Base-by-base conservation (phyloP, 2,113 vertebrate genomes). In the Ranitomeya variabilis region DNA sequence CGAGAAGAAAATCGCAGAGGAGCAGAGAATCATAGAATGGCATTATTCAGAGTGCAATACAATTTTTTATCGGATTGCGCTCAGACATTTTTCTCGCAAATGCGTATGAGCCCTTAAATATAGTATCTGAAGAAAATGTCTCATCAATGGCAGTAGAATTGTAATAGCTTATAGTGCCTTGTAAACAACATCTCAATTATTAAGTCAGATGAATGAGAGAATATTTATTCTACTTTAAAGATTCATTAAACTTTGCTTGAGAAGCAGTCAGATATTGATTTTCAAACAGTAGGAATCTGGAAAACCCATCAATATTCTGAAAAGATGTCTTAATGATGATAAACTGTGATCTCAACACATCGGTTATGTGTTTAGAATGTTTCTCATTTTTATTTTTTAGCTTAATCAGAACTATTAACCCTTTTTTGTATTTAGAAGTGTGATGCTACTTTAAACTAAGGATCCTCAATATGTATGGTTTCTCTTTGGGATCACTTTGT, bases 241-340 rank as follows among this genome's bases (percentile, higher is more conserved):
- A 79, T 52, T 52, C 15, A 77, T 77, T 77, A 77, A 77, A 77
- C 37, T 77, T 79, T 23, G 19, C 52, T 79, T 82, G 10, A 59
- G 64, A 80, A 82, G 59, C 57, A 79, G 77, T 55, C 52, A 79
- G 21, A 82, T 62, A 82, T 82, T 62, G 80, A 82, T 82, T 82
- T n/a, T 64, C 16, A 18, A 82, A 66, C 60, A 64, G 80, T 82
- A 26, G 57, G 59, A 82, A 66, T 64, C 80, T 21, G 16, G 80
- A 19, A 82, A 66, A 45, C 80, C 45, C 54, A 80, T 80, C 52
- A 79, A 79, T 55, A 79, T 80, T 52, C 77, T 62, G 80, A n/a
- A 64, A 82, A 31, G 12, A 80, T 54, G 79, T 60, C 57, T 60
- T 80, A 37, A 64, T 81, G 80, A 81, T 81, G 80, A 62, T 26